These are phyloP conservation scores for Neopelma chrysocephalum DNA, from an alignment of 2,797 vertebrate species.

Conservation along the genomic window DNA sequence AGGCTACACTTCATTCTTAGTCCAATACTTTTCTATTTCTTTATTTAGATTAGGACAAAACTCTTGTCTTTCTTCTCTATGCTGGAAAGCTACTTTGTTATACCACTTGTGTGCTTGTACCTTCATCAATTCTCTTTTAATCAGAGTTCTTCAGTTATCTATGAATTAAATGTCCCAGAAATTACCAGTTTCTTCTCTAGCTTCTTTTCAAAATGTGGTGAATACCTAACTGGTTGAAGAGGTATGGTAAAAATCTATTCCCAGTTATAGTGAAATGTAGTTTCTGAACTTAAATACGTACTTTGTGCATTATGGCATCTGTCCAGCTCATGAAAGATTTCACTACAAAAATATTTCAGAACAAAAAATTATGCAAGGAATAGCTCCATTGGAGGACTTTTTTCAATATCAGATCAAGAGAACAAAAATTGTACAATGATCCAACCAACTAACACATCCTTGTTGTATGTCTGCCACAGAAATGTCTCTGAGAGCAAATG, in stretches of 20 bases:
- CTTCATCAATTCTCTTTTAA: background rate
- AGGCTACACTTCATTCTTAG: background rate
- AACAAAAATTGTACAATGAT: background rate
- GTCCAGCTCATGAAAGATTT: background rate
- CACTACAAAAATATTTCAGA: background rate
- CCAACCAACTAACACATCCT: background rate
- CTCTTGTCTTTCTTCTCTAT: background rate
- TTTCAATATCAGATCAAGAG: background rate
- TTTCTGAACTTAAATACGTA: background rate
- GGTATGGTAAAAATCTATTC: background rate
- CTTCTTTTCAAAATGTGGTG: background rate
- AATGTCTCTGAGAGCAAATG: background rate
- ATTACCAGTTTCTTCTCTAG: background rate
- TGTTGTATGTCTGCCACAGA: background rate
- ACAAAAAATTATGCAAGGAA: background rate
- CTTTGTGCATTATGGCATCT: background rate
- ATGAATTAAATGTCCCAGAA: background rate
- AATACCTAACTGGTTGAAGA: background rate
- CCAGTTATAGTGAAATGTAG: background rate
- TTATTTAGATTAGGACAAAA: background rate
- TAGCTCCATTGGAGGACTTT: background rate
- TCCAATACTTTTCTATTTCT: background rate
- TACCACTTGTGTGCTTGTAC: background rate
- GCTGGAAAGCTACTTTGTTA: background rate
- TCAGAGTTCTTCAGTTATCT: background rate